phyloP scores from a whole-genome alignment of 2,113 vertebrate genomes.

The Elgaria multicarinata region DNA sequence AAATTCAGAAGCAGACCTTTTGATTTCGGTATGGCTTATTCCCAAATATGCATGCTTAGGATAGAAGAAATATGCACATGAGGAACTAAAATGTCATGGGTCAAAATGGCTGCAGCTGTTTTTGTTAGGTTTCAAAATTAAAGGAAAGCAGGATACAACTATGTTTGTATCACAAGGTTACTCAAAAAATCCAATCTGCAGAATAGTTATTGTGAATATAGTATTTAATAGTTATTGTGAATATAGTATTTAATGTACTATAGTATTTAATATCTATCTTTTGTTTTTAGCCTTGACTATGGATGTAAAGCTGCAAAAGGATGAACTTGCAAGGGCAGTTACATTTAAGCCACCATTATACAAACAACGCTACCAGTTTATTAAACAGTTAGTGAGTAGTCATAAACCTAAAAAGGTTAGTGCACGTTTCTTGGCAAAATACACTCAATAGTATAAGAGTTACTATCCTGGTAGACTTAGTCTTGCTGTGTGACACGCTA shows the following conservation, averaged over 20 bases:
- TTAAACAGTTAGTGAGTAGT: slow-evolving; percentile 84
- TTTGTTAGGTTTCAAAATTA: neutral
- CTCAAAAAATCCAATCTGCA: neutral
- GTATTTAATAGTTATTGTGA: neutral
- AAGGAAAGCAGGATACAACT: neutral
- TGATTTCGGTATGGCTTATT: neutral
- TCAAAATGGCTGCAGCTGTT: neutral
- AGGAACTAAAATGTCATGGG: neutral
- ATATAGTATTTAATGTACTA: slow-evolving; percentile 13
- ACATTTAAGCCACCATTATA: slow-evolving; percentile 87
- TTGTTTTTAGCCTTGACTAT: slow-evolving; percentile 45
- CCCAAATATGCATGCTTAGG: neutral
- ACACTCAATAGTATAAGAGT: too few species aligned
- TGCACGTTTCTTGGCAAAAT: slow-evolving; percentile 39
- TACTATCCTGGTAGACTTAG: neutral
- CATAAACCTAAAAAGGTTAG: slow-evolving; percentile 87
- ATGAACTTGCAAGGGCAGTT: slow-evolving; percentile 30
- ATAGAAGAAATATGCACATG: neutral
- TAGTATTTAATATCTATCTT: slow-evolving; percentile 19
- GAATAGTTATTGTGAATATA: neutral
- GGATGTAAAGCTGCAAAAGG: slow-evolving; percentile 55
- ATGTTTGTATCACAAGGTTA: neutral
- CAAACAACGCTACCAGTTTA: slow-evolving; percentile 86
- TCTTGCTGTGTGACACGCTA: neutral
- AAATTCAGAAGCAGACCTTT: neutral